Base-by-base conservation (phyloP, 2,797 vertebrate genomes). In the Xenopus petersii region DNA sequence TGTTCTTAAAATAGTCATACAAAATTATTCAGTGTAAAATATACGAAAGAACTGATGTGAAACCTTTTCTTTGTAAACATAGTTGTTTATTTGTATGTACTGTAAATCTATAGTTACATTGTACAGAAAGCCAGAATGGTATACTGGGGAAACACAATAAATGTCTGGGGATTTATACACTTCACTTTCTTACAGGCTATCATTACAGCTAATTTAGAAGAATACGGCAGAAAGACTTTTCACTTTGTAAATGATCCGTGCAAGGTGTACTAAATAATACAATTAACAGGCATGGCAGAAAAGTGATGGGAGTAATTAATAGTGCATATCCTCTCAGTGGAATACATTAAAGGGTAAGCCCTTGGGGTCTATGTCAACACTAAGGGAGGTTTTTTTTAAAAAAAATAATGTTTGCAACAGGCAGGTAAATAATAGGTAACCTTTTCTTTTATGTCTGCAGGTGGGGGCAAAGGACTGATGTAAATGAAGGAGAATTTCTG, bases 61-160 rank as follows among this genome's bases (percentile, higher is more conserved):
- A 11, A 9, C 42, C 1, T 54, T 82, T 81, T 64, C 69, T 80
- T 79, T 63, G 64, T 74, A 78, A 80, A 54, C 79, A 26, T 26
- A 75, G 75, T 47, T 80, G 73, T 77, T 82, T 78, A 77, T 75
- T 80, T 30, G 74, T 60, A 66, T 80, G 17, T n/a, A n/a, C n/a
- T n/a, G n/a, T 56, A 68, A 79, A 68, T 6, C 54, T 60, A 66
- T 2, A 51, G 49, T 0, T 56, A 56, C 16, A 51, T 51, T 0
- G 30, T 48, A 79, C 63, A 77, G 65, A 13, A 62, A 60, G 64
- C 36, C 70, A 51, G 65, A 61, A 70, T 15, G 74, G 73, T 73
- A 80, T 79, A 5, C 46, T 67, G 56, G 80, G 73, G 82, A 69
- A 81, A 72, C 80, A 83, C 82, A 68, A 82, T 83, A 79, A 73